Conservation (phyloP, 2,888 invertebrate species). For the Oxytorus armatus region DNA sequence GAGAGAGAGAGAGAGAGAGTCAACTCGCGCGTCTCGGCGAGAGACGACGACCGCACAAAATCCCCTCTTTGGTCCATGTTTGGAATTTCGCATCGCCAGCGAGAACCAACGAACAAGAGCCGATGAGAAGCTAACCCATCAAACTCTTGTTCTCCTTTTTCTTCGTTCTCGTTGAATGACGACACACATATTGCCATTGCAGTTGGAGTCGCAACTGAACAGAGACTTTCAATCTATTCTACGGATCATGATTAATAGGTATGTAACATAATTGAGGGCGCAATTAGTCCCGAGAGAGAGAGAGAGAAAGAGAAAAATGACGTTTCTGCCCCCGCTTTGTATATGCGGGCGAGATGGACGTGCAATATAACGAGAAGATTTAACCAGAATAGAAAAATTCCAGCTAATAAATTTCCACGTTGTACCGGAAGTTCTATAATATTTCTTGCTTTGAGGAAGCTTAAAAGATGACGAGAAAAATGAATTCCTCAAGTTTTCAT, state of each 20-base stretch:
- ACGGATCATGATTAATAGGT: conserved; percentile 1
- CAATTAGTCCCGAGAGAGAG: neutral
- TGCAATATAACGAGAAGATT: neutral
- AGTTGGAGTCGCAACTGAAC: conserved; percentile 1
- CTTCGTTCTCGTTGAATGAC: conserved; percentile 15
- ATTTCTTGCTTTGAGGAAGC: neutral
- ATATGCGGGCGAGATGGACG: neutral
- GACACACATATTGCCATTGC: conserved; percentile 30
- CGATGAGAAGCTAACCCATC: conserved; percentile 8
- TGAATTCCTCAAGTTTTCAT: neutral
- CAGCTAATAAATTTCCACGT: neutral
- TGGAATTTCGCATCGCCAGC: conserved; percentile 55
- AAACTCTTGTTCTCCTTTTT: conserved; percentile 16
- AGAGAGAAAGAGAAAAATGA: neutral
- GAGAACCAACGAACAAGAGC: conserved; percentile 10
- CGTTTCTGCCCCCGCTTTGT: neutral
- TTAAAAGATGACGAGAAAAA: neutral
- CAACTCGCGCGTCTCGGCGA: neutral
- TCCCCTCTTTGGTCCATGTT: conserved; percentile 54
- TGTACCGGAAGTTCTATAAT: neutral
- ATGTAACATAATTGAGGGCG: neutral
- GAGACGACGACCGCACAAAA: conserved; percentile 35
- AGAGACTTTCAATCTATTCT: neutral
- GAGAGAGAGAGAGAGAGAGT: too few relatives aligned
- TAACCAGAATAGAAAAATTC: neutral